Percentiles rank a stretch among this genome's conserved stretches.
phyloP scores from a whole-genome alignment of 2,113 vertebrate genomes.

The Tachuris rubrigastra region DNA sequence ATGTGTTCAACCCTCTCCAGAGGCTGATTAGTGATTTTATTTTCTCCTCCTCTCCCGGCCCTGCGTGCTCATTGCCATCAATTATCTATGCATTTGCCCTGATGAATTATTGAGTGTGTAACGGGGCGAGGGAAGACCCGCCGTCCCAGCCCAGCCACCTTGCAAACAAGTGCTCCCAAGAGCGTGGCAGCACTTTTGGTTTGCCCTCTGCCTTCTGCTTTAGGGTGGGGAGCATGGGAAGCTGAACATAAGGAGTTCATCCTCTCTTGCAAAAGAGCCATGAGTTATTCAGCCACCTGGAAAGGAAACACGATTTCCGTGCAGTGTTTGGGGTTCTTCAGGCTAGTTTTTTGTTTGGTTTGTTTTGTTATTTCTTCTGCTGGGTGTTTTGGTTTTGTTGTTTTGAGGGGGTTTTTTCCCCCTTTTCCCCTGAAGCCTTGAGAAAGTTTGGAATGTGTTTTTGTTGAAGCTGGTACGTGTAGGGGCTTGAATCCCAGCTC shows the following conservation, averaged over 20 bases:
- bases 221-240: not conserved
- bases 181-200: not conserved
- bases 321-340: not conserved
- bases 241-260: not conserved
- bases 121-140: not conserved
- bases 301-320: constrained; percentile 50
- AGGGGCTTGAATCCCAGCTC: constrained; percentile 30
- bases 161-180: not conserved
- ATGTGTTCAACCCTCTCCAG: not conserved
- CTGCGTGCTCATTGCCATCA: not conserved
- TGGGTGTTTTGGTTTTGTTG: not conserved
- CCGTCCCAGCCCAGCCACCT: constrained; percentile 6
- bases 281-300: constrained; percentile 11
- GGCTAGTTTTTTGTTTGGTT: constrained; percentile 1
- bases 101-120: constrained; percentile 50
- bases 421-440: constrained; percentile 16
- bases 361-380: constrained; percentile 21
- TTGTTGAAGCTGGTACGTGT: constrained; percentile 16
- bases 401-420: not conserved
- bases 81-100: constrained; percentile 36
- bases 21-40: constrained; percentile 26
- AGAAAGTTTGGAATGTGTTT: constrained; percentile 62
- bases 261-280: not conserved
- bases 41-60: constrained; percentile 10
- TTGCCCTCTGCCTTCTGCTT: constrained; percentile 4